A percentile compares a stretch with the other conserved stretches of the same genome.
Conservation (phyloP, 2,797 vertebrate species). For the Neomorphus geoffroyi region DNA sequence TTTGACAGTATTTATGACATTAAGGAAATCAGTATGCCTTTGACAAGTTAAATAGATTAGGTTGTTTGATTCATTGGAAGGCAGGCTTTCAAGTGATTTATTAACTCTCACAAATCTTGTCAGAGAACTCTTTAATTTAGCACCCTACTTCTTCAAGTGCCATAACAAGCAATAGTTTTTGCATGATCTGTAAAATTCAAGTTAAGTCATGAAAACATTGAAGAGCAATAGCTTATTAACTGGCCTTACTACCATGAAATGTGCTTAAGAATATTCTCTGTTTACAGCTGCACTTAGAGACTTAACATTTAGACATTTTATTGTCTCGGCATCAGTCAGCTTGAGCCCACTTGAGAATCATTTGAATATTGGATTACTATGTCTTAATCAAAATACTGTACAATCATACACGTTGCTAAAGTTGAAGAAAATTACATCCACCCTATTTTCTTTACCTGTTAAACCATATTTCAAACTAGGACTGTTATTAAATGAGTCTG, state of each 20-base stretch:
- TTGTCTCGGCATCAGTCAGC: neutral
- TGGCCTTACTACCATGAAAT: neutral
- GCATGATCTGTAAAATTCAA: neutral
- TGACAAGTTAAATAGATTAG: slow-evolving; percentile 18
- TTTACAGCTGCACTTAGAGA: neutral
- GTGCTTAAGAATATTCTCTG: neutral
- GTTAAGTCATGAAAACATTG: neutral
- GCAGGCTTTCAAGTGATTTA: neutral
- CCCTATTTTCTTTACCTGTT: neutral
- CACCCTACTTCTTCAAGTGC: neutral
- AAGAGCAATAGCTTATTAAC: neutral
- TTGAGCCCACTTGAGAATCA: neutral
- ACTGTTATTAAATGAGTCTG: neutral
- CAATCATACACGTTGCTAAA: neutral
- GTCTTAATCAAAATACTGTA: neutral
- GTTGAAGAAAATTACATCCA: neutral
- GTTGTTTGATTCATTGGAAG: neutral
- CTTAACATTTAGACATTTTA: neutral
- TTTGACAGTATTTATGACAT: neutral
- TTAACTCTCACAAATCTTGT: slow-evolving; percentile 11
- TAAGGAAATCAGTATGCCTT: neutral
- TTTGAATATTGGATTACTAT: neutral
- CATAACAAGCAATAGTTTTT: neutral
- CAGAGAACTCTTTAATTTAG: neutral
- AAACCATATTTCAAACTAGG: neutral